These are phyloP conservation scores for Gavialis gangeticus DNA, from an alignment of 2,113 vertebrate species.

Conservation along the genomic window DNA sequence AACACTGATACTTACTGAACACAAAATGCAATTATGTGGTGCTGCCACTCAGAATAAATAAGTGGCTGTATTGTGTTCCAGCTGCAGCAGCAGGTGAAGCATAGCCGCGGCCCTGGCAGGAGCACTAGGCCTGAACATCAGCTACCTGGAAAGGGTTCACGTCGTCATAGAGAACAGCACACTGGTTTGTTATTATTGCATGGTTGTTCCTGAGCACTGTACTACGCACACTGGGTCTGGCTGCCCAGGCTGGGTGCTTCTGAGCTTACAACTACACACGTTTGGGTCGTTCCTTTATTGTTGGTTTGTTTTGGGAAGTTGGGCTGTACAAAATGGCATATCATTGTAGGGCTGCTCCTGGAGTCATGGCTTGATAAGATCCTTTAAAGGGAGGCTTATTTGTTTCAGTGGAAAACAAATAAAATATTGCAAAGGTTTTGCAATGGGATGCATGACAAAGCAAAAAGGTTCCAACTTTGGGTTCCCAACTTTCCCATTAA, in stretches of 20 bases:
- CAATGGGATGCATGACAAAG: not conserved
- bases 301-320: not conserved
- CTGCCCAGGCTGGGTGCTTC: not conserved
- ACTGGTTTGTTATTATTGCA: not conserved
- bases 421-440: not conserved
- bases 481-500: not conserved
- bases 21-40: constrained; percentile 68
- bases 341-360: fast-evolving
- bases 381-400: not conserved
- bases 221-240: not conserved
- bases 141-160: not conserved
- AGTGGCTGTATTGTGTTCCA: fast-evolving
- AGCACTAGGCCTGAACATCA: not conserved
- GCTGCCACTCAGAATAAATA: constrained; percentile 70
- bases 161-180: not conserved
- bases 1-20: constrained; percentile 61
- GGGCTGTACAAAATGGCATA: not conserved
- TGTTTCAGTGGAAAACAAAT: not conserved
- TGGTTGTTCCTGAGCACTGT: not conserved
- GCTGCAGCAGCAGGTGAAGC: not conserved
- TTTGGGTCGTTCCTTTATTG: not conserved
- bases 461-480: not conserved
- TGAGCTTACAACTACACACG: not conserved
- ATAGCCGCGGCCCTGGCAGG: not conserved
- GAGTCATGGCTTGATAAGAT: not conserved